phyloP scores from a whole-genome alignment of 2,113 vertebrate species.

The Carollia perspicillata region DNA sequence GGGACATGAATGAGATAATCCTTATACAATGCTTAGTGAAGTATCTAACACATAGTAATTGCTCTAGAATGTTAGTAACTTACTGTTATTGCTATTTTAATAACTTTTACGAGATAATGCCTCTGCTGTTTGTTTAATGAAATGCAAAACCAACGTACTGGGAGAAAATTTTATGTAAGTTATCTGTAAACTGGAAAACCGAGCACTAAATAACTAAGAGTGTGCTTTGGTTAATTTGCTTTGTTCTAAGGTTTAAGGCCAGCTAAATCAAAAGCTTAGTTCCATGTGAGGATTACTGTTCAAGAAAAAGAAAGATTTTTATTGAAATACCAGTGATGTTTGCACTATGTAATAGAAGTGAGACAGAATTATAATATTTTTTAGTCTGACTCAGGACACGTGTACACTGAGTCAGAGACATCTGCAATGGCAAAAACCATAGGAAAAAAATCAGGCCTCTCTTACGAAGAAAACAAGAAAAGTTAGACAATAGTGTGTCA shows the following conservation, averaged over 20 bases:
- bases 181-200: neutral
- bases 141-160: neutral
- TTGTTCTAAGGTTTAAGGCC: neutral
- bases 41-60: neutral
- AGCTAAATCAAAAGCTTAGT: neutral
- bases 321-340: neutral
- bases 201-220: neutral
- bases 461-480: constrained; percentile 13
- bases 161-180: neutral
- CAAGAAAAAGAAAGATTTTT: neutral
- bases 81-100: neutral
- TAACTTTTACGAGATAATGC: neutral
- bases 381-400: neutral
- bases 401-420: neutral
- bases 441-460: neutral
- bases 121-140: neutral
- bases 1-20: neutral
- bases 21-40: neutral
- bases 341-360: neutral
- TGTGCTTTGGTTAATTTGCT: neutral
- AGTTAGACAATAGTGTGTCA: neutral
- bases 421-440: neutral
- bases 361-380: neutral
- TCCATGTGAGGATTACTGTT: neutral
- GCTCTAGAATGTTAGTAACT: neutral